These are phyloP conservation scores for Hylia prasina DNA, from an alignment of 2,113 vertebrate species.

Conservation along the genomic window DNA sequence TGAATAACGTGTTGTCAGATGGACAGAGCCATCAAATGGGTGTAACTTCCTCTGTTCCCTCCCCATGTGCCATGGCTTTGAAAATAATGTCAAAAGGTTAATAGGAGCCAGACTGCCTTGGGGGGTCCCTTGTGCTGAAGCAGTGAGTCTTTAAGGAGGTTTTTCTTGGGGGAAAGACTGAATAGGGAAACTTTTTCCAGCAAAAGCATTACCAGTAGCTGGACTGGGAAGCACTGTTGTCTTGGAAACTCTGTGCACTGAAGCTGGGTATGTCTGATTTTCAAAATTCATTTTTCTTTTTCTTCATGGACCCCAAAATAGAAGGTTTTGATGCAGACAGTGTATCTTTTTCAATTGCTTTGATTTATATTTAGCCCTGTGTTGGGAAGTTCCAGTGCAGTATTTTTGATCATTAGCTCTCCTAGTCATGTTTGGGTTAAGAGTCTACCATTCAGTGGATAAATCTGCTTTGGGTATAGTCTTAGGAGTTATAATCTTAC, in stretches of 20 bases:
- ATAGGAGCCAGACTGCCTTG: not conserved
- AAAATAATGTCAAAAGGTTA: not conserved
- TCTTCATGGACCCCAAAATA: not conserved
- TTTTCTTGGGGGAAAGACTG: not conserved
- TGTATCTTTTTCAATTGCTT: not conserved
- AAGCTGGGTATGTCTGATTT: not conserved
- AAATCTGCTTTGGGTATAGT: not conserved
- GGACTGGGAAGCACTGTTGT: constrained; percentile 17
- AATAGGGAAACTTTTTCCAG: not conserved
- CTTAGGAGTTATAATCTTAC: not conserved
- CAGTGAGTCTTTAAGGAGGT: not conserved
- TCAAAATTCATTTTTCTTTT: not conserved
- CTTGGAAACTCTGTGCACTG: constrained; percentile 42
- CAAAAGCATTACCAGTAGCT: not conserved
- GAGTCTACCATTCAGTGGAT: not conserved
- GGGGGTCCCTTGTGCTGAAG: not conserved
- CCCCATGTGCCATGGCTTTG: not conserved
- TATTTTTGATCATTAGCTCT: not conserved
- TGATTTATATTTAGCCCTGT: constrained; percentile 8
- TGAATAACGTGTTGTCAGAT: not conserved
- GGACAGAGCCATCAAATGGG: not conserved
- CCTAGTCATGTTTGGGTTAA: not conserved
- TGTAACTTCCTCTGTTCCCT: constrained; percentile 30
- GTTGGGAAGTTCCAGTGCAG: not conserved
- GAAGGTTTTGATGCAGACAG: not conserved